Evolutionary conservation across 2,797 vertebrate genomes (phyloP), one percentile per base, ranked within the genome.

Genomic region (Sciurus carolinensis): DNA sequence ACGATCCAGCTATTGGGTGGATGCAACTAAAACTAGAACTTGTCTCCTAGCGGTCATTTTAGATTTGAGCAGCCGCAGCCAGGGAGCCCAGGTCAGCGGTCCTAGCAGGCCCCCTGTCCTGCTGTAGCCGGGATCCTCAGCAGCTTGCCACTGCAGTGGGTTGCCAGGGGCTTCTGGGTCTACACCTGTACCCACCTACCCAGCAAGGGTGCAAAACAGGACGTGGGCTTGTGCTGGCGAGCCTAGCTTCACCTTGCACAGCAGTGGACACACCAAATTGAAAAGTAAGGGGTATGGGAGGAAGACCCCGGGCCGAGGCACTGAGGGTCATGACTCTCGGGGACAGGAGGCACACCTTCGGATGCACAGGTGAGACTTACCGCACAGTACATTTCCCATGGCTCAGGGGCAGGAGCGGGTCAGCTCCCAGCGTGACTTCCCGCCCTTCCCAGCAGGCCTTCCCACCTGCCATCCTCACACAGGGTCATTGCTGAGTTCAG

Each of bases 21-120:
- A 81, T 28, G 59, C 24, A 95, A 36, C 57, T 79, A 80, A 96
- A 88, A 84, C 79, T 22, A 36, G 87, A 87, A 91, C 44, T n/a
- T 50, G 76, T 82, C 52, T 36, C 17, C 66, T 75, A 18, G 17
- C 64, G 47, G 75, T 57, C 64, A 59, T 50, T 94, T 86, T 77
- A 93, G n/a, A 50, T 54, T 44, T 59, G 52, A 96, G 75, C 39
- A 89, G 64, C 50, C 30, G 24, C 1, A 95, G 86, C 7, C 54
- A 22, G 67, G 15, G 42, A 80, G 64, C 39, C 62, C 30, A 54
- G 85, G 50, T 62, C 52, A 73, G 50, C 59, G 22, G 54, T 36
- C 47, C 77, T 47, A 5, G 13, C 36, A 69, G 72, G 10, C 44
- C 67, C 1, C n/a, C 50, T 15, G 1, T 39, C 77, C 44, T 28